Base-by-base conservation (phyloP, 2,797 vertebrate genomes). In the Enteromius paludinosus region DNA sequence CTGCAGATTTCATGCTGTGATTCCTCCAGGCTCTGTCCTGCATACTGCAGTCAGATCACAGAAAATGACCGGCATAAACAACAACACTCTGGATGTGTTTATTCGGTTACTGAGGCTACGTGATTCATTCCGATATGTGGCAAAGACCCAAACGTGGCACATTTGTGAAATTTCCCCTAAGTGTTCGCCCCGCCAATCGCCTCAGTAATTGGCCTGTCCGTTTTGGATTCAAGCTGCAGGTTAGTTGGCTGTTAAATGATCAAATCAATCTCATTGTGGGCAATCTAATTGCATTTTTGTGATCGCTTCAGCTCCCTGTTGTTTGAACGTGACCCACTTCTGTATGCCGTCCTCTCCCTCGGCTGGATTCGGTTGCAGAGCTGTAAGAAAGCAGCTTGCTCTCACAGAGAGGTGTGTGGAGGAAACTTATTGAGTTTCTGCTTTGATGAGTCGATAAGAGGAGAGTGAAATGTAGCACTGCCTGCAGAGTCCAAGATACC, bases 331-430 rank as follows among this genome's bases (percentile, higher is more conserved):
- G 77, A 87, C 30, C 66, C 69, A 75, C 68, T 28, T 76, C 59
- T 65, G 14, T 3, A 30, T 73, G 68, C 5, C 17, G 30, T 72
- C 35, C 66, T 76, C 49, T 77, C 54, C 28, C 52, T 47, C 49
- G 25, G 68, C 72, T 66, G 71, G 64, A 56, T 83, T 61, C 56
- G 18, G 47, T 62, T 82, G 62, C 84, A 78, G 75, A 18, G 30
- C 35, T 41, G 70, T 59, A 12, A 35, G 74, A 18, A 66, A 25
- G 12, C 30, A 68, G 28, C 80, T 66, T 68, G 62, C 54, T 56
- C 81, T 68, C 62, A 68, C 30, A 87, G 56, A 86, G 80, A 62
- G 84, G 49, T 77, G 69, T 49, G 84, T 74, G 78, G 81, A 78
- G 61, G 54, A 73, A 73, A 64, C 56, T 74, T 81, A 80, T 81